These are phyloP conservation scores for Pyralis farinalis DNA, from an alignment of 2,888 invertebrate species.

Conservation along the genomic window DNA sequence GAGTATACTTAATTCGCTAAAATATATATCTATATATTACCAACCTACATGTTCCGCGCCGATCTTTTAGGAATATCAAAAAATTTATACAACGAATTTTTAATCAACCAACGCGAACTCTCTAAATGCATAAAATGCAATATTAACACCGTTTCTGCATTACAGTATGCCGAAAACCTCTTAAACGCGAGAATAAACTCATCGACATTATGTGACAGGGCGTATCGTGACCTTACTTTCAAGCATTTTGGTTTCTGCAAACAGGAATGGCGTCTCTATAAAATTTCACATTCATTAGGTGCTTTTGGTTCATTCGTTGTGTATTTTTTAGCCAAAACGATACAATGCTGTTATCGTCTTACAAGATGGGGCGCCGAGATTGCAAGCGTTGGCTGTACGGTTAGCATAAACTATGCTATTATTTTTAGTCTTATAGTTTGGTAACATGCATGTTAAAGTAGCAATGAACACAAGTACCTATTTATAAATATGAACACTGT, in stretches of 20 bases:
- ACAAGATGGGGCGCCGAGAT: slow-evolving; percentile 65
- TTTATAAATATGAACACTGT: too few species aligned
- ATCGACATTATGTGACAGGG: slow-evolving; percentile 60
- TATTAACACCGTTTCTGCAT: slow-evolving; percentile 70
- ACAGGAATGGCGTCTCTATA: slow-evolving; percentile 49
- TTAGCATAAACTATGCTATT: slow-evolving; percentile 37
- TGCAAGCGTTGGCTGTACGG: slow-evolving; percentile 54
- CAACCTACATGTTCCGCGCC: too few species aligned
- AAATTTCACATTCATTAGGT: slow-evolving; percentile 59
- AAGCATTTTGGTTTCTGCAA: slow-evolving; percentile 42
- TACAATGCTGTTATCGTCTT: slow-evolving; percentile 50
- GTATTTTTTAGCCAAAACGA: slow-evolving; percentile 55
- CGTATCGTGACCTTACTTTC: slow-evolving; percentile 47
- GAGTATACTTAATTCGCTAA: slow-evolving; percentile 4
- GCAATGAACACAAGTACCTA: too few species aligned
- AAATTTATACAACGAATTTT: slow-evolving; percentile 50
- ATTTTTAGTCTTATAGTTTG: too few species aligned
- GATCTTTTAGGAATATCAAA: slow-evolving; percentile 19
- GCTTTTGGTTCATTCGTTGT: slow-evolving; percentile 51
- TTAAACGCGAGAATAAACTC: slow-evolving; percentile 58
- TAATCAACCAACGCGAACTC: slow-evolving; percentile 51
- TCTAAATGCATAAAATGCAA: slow-evolving; percentile 59
- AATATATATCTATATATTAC: slow-evolving; percentile 4
- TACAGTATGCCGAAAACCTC: slow-evolving; percentile 57
- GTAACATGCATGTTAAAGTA: too few species aligned